Base-by-base conservation (phyloP, 2,888 invertebrate species). In the Isoperla grammatica region DNA sequence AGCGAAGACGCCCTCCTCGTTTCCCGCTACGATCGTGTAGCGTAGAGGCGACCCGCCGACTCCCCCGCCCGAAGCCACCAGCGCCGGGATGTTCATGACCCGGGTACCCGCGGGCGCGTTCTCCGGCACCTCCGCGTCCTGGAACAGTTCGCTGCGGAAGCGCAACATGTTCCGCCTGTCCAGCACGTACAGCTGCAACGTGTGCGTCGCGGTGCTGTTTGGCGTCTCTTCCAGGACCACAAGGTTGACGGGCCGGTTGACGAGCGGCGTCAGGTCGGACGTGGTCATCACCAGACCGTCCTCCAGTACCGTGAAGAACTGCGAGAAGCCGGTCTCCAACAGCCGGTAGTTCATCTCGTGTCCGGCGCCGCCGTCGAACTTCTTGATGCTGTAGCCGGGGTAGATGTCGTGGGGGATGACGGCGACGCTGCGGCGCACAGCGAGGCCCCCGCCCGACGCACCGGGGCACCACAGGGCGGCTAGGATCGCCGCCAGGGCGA, bases 261-360 rank as follows among this genome's bases (percentile, higher is more conserved):
- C 84, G 63, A 94, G 76, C 12, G 91, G 89, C 56, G 86, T 83
- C 43, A 94, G 81, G 71, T 92, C 90, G 40, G 90, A 85, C 22
- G 91, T 93, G 48, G 93, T 93, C 92, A 94, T 95, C 60, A 95
- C 85, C 59, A 92, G 83, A 56, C 94, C 94, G 73, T 92, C 88
- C 66, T 87, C 86, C 60, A 94, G 81, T 66, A 94, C 86, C 9
- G 94, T 88, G 75, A 95, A 94, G 75, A 87, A 93, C 66, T 89
- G 84, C 49, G 88, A 87, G 73, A 84, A 90, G 65, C 87, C 89
- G 54, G 88, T 89, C 70, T 91, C 88, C 69, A 90, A 76, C 65
- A 88, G 78, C 65, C 81, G 82, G 72, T 82, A 87, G 64, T 80
- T 79, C 62, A 67, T 62, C 48, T 65, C 65, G 42, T 67, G 66